phyloP scores from a whole-genome alignment of 2,113 vertebrate genomes.

The Jaculus jaculus region DNA sequence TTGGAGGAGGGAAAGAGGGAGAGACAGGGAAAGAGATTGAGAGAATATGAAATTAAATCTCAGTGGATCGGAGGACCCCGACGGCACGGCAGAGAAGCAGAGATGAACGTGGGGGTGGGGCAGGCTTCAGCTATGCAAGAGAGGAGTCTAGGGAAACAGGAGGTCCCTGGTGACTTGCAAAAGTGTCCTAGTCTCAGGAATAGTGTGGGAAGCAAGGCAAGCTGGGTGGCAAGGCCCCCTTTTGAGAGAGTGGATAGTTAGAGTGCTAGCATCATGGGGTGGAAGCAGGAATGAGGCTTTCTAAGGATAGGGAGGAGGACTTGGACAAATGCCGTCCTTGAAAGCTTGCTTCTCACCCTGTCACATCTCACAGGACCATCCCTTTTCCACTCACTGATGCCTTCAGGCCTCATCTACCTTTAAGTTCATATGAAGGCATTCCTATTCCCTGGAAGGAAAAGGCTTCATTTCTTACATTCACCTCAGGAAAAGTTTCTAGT shows the following conservation, averaged over 20 bases:
- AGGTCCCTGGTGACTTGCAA: conserved; percentile 60
- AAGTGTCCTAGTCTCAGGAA: not conserved
- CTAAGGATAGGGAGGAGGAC: not conserved
- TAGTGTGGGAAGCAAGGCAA: conserved; percentile 56
- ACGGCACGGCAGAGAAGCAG: not conserved
- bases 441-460: not conserved
- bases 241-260: not conserved
- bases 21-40: not conserved
- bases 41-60: not conserved
- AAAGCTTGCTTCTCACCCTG: not conserved
- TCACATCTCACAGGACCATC: not conserved
- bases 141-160: conserved; percentile 16
- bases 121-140: not conserved
- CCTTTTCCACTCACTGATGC: not conserved
- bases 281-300: not conserved
- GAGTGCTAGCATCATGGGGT: not conserved
- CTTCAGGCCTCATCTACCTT: not conserved
- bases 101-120: not conserved
- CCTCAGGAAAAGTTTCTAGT: not conserved
- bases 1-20: not conserved
- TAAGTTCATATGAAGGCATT: not conserved
- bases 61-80: not conserved
- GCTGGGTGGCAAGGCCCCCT: conserved; percentile 17
- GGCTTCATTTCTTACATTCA: not conserved
- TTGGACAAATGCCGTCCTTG: not conserved